phyloP scores from a whole-genome alignment of 2,113 vertebrate species.

The Ceyx margarethae region DNA sequence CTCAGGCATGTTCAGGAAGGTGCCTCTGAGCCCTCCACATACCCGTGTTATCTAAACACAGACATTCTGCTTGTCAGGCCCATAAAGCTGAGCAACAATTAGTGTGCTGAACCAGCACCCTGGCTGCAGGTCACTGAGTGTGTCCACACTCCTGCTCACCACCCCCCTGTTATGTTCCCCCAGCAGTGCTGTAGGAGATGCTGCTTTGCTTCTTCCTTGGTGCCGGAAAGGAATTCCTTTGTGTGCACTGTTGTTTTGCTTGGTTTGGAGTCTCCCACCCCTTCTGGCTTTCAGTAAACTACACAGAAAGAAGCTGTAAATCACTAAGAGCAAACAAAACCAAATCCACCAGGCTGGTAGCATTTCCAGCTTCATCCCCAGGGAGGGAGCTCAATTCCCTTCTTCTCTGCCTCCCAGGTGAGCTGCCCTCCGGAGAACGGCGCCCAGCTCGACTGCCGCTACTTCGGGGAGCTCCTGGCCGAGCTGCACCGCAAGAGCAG shows the following conservation, averaged over 20 bases:
- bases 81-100: too few species aligned
- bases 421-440: not conserved
- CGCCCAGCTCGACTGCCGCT: slow-evolving; percentile 88
- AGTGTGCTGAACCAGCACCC: too few species aligned
- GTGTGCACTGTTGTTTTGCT: too few species aligned
- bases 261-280: too few species aligned
- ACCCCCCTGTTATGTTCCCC: too few species aligned
- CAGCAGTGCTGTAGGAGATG: not conserved
- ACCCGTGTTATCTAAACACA: too few species aligned
- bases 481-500: slow-evolving; percentile 90
- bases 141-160: too few species aligned
- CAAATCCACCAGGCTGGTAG: not conserved
- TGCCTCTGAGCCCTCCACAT: too few species aligned
- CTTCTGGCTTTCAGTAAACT: too few species aligned
- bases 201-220: accelerated
- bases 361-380: not conserved
- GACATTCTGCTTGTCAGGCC: too few species aligned
- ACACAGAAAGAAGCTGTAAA: not conserved
- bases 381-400: not conserved
- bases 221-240: not conserved
- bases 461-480: slow-evolving; percentile 92
- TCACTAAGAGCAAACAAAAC: not conserved
- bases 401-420: not conserved
- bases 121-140: too few species aligned
- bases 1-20: too few species aligned